Conservation (phyloP, 1,140 invertebrate genomes). For the Campoletis sonorensis region DNA sequence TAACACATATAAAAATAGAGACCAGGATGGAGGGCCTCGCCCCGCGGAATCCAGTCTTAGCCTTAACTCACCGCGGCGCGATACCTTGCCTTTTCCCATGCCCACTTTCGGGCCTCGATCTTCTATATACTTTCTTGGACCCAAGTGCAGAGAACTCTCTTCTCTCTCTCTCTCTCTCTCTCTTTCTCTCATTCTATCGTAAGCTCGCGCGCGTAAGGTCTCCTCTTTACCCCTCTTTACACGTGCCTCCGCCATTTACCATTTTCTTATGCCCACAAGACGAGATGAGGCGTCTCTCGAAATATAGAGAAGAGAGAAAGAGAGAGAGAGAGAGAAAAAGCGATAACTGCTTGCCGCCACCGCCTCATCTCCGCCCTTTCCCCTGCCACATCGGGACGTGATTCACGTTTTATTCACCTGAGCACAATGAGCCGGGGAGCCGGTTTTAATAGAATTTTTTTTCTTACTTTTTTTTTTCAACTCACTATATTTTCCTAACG, state of each 20-base stretch:
- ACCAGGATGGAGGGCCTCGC: slow-evolving; percentile 54
- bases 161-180: slow-evolving; percentile 9
- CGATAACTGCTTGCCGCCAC: slow-evolving; percentile 46
- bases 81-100: slow-evolving; percentile 63
- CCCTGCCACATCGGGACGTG: slow-evolving; percentile 25
- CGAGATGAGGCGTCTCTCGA: slow-evolving; percentile 45
- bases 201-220: slow-evolving; percentile 34
- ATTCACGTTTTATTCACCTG: slow-evolving; percentile 42
- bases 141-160: neutral
- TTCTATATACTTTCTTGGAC: slow-evolving; percentile 31
- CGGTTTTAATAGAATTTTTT: slow-evolving; percentile 45
- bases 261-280: slow-evolving; percentile 55
- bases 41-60: slow-evolving; percentile 67
- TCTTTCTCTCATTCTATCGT: neutral
- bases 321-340: slow-evolving; percentile 6
- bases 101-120: slow-evolving; percentile 63
- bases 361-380: slow-evolving; percentile 18
- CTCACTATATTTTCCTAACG: slow-evolving; percentile 26
- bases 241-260: slow-evolving; percentile 66
- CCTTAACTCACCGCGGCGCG: slow-evolving; percentile 62
- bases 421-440: slow-evolving; percentile 36
- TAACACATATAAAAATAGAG: neutral
- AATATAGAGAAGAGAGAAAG: slow-evolving; percentile 47
- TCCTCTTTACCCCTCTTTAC: slow-evolving; percentile 42
- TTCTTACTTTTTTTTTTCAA: slow-evolving; percentile 29